Conservation (phyloP, 2,113 vertebrate genomes). For the Ammodytes marinus region DNA sequence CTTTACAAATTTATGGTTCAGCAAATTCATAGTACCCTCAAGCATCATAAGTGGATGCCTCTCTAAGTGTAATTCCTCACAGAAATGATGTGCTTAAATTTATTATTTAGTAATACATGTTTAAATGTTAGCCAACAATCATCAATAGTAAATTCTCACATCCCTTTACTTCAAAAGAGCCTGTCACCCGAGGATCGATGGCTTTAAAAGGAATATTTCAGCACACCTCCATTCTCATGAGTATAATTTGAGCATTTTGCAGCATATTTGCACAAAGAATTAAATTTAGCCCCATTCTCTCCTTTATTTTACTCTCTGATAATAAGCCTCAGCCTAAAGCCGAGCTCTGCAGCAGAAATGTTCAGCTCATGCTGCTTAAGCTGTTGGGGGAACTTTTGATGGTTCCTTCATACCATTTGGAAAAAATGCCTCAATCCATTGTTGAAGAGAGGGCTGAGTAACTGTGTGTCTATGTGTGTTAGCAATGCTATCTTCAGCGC, state of each 20-base stretch:
- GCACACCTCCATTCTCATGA: neutral
- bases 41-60: neutral
- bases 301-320: constrained; percentile 6
- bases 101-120: constrained; percentile 45
- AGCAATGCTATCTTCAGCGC: neutral
- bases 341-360: constrained; percentile 21
- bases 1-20: constrained; percentile 13
- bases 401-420: constrained; percentile 11
- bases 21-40: neutral
- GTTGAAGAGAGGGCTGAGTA: constrained; percentile 2
- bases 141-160: constrained; percentile 37
- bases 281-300: constrained; percentile 6
- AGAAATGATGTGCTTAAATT: constrained; percentile 1
- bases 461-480: neutral
- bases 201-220: constrained; percentile 32
- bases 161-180: constrained; percentile 8
- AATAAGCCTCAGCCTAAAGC: neutral
- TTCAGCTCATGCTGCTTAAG: constrained; percentile 11
- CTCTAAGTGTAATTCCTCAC: constrained; percentile 31
- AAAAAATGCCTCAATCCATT: constrained; percentile 17
- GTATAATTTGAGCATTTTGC: constrained; percentile 16
- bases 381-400: constrained; percentile 15
- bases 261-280: neutral
- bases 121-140: constrained; percentile 1
- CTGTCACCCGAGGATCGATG: constrained; percentile 17